Evolutionary conservation across 1,140 invertebrate species (phyloP).

Genomic region (Trinorchestia longiramus): DNA sequence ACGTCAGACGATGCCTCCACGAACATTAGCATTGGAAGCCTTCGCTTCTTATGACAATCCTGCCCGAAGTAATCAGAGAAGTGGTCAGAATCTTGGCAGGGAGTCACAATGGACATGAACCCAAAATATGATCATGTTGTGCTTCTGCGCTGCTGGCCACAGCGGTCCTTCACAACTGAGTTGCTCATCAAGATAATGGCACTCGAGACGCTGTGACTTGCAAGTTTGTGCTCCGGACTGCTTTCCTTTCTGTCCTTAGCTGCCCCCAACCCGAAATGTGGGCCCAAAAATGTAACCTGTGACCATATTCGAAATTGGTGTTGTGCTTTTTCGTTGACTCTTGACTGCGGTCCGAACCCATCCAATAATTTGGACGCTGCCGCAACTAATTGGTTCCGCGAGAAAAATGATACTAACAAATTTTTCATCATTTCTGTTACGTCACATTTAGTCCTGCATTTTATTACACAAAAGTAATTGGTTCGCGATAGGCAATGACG

Average conservation of each 20-base stretch:
- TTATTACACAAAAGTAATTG: too few relatives aligned
- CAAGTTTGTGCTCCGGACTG: background rate
- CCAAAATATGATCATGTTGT: conserved; percentile 51
- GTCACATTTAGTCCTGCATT: too few relatives aligned
- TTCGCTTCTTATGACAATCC: background rate
- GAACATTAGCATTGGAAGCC: background rate
- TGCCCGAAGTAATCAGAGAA: conserved; percentile 33
- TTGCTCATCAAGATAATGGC: conserved; percentile 46
- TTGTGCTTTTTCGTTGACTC: background rate
- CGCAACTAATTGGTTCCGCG: background rate
- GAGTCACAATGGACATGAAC: conserved; percentile 46
- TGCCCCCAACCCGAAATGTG: background rate
- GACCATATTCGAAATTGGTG: conserved; percentile 7
- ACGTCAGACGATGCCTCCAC: background rate
- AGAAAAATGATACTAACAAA: background rate
- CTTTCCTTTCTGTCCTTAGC: conserved; percentile 11
- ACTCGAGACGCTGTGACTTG: conserved; percentile 8
- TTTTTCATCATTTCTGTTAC: too few relatives aligned
- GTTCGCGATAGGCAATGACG: too few relatives aligned
- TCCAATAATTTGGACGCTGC: background rate
- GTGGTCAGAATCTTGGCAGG: conserved; percentile 48
- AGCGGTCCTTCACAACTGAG: conserved; percentile 33
- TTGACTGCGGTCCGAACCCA: background rate
- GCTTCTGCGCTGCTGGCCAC: conserved; percentile 13
- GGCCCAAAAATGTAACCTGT: background rate